These are phyloP conservation scores for Pycnonotus jocosus DNA, from an alignment of 2,113 vertebrate species.

Conservation along the genomic window DNA sequence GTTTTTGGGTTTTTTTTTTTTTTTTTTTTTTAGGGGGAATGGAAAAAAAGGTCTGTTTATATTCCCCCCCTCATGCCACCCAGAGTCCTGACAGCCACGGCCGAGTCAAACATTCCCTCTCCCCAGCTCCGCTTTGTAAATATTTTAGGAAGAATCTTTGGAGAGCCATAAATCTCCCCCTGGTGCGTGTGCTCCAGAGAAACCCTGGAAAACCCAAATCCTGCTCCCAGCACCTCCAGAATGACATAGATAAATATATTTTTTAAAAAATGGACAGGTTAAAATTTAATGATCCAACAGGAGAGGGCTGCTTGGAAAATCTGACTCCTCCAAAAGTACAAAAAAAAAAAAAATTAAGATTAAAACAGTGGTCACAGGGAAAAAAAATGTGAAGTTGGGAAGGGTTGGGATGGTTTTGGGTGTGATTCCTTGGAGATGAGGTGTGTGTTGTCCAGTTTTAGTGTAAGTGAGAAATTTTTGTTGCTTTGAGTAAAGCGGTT, in stretches of 20 bases:
- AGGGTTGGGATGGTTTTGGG: neutral
- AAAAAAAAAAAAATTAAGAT: neutral
- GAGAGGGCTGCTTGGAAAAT: neutral
- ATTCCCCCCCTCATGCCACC: slow-evolving; percentile 44
- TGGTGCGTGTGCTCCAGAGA: neutral
- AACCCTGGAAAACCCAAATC: neutral
- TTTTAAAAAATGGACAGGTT: neutral
- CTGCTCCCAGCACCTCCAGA: neutral
- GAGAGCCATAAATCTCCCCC: slow-evolving; percentile 45
- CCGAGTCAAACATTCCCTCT: neutral
- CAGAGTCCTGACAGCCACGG: slow-evolving; percentile 39
- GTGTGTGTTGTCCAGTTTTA: fast-evolving
- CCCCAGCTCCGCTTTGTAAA: slow-evolving; percentile 43
- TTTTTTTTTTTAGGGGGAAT: neutral
- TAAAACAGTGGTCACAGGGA: fast-evolving
- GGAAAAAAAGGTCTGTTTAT: slow-evolving; percentile 61
- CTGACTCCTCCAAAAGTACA: neutral
- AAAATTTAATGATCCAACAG: neutral
- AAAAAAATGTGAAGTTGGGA: neutral
- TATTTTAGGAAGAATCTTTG: slow-evolving; percentile 64
- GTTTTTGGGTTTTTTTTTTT: neutral
- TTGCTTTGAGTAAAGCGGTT: neutral
- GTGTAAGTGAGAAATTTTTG: neutral
- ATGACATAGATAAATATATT: neutral
- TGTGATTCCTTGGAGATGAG: neutral